Conservation (phyloP, 2,113 vertebrate genomes). For the Polypterus bichir region DNA sequence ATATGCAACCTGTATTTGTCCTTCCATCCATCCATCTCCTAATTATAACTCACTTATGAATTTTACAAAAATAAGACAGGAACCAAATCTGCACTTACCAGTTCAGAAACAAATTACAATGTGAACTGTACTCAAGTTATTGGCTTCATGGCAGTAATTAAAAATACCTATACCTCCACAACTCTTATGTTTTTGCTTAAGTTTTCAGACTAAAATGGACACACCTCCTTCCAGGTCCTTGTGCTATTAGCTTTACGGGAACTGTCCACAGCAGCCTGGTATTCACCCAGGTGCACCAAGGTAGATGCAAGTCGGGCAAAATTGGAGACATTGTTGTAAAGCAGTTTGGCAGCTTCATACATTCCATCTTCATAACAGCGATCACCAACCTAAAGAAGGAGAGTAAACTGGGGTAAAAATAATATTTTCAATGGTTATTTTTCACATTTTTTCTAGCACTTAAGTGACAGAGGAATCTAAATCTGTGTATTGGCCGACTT, state of each 20-base stretch:
- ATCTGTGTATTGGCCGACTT: background rate
- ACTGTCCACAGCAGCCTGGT: conserved; percentile 82
- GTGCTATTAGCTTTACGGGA: conserved; percentile 80
- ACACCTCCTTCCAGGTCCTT: conserved; percentile 81
- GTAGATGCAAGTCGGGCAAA: conserved; percentile 78
- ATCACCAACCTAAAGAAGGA: conserved; percentile 65
- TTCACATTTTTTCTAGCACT: background rate
- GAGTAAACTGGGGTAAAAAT: background rate
- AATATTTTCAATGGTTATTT: no score
- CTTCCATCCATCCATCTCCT: no score
- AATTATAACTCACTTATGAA: no score
- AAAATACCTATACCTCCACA: no score
- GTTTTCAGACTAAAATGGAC: no score
- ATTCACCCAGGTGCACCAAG: conserved; percentile 73
- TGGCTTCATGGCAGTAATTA: no score
- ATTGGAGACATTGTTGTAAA: conserved; percentile 78
- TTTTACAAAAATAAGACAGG: no score
- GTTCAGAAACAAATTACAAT: no score
- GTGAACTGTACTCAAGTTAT: no score
- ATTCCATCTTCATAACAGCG: conserved; percentile 74
- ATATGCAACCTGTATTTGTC: no score
- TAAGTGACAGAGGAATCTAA: background rate
- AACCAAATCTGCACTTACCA: no score
- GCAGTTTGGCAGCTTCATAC: conserved; percentile 75
- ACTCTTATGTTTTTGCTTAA: no score